phyloP scores from a whole-genome alignment of 2,113 vertebrate species.

The Dicentrarchus labrax region DNA sequence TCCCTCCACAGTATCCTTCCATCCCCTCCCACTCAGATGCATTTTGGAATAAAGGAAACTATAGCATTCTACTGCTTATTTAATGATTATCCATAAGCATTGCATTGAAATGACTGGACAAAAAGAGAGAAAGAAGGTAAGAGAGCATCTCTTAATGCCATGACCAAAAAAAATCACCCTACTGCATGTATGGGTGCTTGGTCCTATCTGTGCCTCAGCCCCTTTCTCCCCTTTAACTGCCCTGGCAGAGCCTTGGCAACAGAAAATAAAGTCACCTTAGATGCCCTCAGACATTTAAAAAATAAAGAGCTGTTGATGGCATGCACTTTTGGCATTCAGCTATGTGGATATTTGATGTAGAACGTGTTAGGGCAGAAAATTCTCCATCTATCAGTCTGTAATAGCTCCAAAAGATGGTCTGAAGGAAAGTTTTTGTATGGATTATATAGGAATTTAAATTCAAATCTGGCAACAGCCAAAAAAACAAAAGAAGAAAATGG shows the following conservation, averaged over 20 bases:
- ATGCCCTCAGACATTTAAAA: constrained; percentile 45
- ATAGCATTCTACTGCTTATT: constrained; percentile 52
- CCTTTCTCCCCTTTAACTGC: constrained; percentile 34
- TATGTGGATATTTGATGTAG: constrained; percentile 27
- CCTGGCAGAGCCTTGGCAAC: constrained; percentile 29
- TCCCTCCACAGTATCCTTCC: constrained; percentile 40
- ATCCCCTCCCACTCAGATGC: constrained; percentile 24
- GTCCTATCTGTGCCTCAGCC: constrained; percentile 1
- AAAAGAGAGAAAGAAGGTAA: constrained; percentile 8
- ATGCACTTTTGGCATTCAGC: constrained; percentile 14
- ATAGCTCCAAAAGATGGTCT: constrained; percentile 11
- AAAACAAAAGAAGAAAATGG: not conserved
- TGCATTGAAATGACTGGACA: constrained; percentile 36
- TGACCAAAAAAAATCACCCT: constrained; percentile 22
- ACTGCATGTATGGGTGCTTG: not conserved
- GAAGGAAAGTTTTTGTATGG: not conserved
- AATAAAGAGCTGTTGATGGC: constrained; percentile 51
- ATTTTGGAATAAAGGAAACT: constrained; percentile 44
- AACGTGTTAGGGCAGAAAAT: constrained; percentile 22
- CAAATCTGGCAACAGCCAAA: not conserved
- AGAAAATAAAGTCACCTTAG: constrained; percentile 39
- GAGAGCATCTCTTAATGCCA: constrained; percentile 25
- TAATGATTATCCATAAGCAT: constrained; percentile 43
- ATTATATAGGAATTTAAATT: not conserved
- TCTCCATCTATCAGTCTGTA: not conserved